Base-by-base conservation (phyloP, 2,797 vertebrate species). In the Apogon hyalosoma region DNA sequence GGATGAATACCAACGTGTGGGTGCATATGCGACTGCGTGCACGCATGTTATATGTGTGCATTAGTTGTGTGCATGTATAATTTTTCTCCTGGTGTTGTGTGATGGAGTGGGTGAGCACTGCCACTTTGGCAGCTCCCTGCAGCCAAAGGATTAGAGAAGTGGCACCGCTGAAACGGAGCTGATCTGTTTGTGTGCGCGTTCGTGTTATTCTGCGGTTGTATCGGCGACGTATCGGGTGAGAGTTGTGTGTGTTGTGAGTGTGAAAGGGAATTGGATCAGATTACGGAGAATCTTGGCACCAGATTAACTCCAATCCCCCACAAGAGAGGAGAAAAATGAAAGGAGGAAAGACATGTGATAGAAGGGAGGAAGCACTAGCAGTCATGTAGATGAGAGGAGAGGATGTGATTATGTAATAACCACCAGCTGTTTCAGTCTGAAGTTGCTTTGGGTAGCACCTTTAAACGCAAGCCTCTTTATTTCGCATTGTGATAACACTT, bases 251-350 rank as follows among this genome's bases (percentile, higher is more conserved):
- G 76, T 43, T 45, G 51, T 0, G 13, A 64, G 60, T 77, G 70
- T 84, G 69, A 88, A 83, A 84, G 54, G 66, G 78, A 88, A 86
- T 88, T 84, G 87, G 79, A 92, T 90, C 83, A 79, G 85, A 91
- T 90, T 88, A 84, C 77, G 76, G 61, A 72, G 74, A 85, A 75
- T 87, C 83, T 78, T 76, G 75, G 79, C 75, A 58, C 75, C 78
- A 73, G 85, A 86, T 88, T 87, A 87, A 69, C 75, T 80, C 31
- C 65, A 70, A 77, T 87, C 69, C 86, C 52, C 52, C 60, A 69
- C 46, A 41, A 73, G 75, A 83, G 82, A 51, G 24, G 69, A 55
- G 16, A 55, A 31, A 66, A 77, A 80, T 65, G 49, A 74, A 71
- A 58, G 62, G 56, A 62, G 40, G 12, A 14, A 24, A 62, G 69